phyloP scores from a whole-genome alignment of 2,113 vertebrate genomes.

The Protobothrops mucrosquamatus region DNA sequence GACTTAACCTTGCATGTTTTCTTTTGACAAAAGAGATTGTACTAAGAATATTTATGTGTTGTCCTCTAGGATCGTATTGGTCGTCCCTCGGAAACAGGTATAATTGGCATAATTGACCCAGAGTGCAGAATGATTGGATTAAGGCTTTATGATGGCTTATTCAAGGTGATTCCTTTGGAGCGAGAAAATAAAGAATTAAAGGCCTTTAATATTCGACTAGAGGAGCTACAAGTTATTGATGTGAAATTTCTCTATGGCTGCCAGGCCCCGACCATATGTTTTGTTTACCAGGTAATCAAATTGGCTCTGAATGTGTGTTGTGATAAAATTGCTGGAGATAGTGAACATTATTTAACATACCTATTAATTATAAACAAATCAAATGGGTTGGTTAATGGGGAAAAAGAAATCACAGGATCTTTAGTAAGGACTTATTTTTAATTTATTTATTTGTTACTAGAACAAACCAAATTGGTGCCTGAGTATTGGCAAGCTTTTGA shows the following conservation, averaged over 20 bases:
- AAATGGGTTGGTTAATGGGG: background rate
- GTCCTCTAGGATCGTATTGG: slow-evolving; percentile 89
- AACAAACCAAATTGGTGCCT: background rate
- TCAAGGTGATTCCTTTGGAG: slow-evolving; percentile 96
- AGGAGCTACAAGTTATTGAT: slow-evolving; percentile 96
- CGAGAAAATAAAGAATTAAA: slow-evolving; percentile 96
- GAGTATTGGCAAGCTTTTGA: background rate
- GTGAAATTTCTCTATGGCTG: slow-evolving; percentile 97
- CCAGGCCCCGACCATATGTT: slow-evolving; percentile 96
- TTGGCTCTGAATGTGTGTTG: background rate
- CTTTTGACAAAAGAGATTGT: background rate
- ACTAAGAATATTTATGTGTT: background rate
- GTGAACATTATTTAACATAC: background rate
- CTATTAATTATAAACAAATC: background rate
- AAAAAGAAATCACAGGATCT: background rate
- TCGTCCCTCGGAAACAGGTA: slow-evolving; percentile 94
- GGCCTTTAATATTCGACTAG: slow-evolving; percentile 96
- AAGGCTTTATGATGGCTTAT: slow-evolving; percentile 92
- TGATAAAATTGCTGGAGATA: background rate
- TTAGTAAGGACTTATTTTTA: background rate
- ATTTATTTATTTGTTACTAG: background rate
- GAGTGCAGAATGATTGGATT: slow-evolving; percentile 98
- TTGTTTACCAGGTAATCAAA: slow-evolving; percentile 92
- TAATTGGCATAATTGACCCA: slow-evolving; percentile 96
- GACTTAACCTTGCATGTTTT: background rate